Percentiles rank a stretch among this genome's conserved stretches.
phyloP scores from a whole-genome alignment of 2,113 vertebrate genomes.

The Ctenomys sociabilis region DNA sequence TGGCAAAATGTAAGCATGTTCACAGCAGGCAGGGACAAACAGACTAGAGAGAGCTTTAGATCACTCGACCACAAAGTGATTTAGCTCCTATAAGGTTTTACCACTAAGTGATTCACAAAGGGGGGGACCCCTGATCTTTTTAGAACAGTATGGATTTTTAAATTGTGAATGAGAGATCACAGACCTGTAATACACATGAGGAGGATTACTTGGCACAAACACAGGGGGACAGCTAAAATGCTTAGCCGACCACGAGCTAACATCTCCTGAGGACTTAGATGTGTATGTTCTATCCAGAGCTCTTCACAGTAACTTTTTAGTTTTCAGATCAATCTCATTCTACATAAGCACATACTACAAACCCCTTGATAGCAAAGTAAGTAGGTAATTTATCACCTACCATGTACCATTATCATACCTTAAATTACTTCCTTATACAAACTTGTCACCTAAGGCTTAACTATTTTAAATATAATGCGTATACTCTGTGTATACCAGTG shows the following conservation, averaged over 20 bases:
- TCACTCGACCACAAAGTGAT: neutral
- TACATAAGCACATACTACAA: neutral
- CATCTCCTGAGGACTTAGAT: neutral
- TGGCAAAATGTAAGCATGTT: neutral
- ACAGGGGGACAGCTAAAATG: neutral
- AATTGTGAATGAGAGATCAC: neutral
- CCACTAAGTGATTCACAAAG: neutral
- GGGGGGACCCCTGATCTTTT: neutral
- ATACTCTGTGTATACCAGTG: neutral
- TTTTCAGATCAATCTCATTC: neutral
- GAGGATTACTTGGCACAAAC: neutral
- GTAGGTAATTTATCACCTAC: neutral
- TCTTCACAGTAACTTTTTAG: neutral
- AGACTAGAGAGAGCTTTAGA: neutral
- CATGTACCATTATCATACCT: neutral
- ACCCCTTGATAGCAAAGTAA: neutral
- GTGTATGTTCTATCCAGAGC: neutral
- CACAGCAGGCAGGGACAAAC: neutral
- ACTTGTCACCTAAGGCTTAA: neutral
- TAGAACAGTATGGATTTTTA: neutral
- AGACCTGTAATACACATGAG: neutral
- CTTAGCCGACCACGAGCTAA: neutral
- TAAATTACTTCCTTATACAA: constrained; percentile 35
- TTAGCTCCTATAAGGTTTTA: neutral
- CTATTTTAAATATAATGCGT: neutral